These are phyloP conservation scores for Lobophora halterata DNA, from an alignment of 2,888 invertebrate genomes.

Conservation along the genomic window DNA sequence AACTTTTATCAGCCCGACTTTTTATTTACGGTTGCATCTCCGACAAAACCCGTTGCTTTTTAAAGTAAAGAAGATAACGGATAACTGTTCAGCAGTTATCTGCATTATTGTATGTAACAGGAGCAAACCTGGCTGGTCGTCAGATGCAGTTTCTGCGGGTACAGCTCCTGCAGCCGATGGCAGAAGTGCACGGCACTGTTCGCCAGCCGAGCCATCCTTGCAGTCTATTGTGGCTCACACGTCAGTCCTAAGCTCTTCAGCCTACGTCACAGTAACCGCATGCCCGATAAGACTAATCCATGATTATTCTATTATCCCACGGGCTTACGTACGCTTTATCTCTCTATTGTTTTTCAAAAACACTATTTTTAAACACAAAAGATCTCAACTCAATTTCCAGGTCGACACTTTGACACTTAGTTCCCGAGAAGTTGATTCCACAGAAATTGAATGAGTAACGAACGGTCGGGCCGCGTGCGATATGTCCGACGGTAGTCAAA, in stretches of 20 bases:
- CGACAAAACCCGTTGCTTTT: no score
- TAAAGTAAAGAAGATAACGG: not conserved
- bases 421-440: not conserved
- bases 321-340: slow-evolving; percentile 25
- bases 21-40: no score
- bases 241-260: slow-evolving; percentile 10
- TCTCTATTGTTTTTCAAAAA: slow-evolving; percentile 11
- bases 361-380: slow-evolving; percentile 3
- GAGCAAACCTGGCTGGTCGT: slow-evolving; percentile 51
- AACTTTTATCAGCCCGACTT: no score
- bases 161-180: slow-evolving; percentile 69
- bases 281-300: slow-evolving; percentile 41
- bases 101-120: not conserved
- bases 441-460: not conserved
- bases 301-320: slow-evolving; percentile 26
- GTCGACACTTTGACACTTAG: not conserved
- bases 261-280: slow-evolving; percentile 28
- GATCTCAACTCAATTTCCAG: not conserved
- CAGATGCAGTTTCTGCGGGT: slow-evolving; percentile 61
- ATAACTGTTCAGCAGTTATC: not conserved
- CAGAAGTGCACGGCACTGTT: slow-evolving; percentile 65
- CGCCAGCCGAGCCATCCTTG: slow-evolving; percentile 62
- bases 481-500: slow-evolving; percentile 23
- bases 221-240: no score
- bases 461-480: slow-evolving; percentile 31